These are phyloP conservation scores for Notocelia uddmanniana DNA, from an alignment of 2,888 invertebrate genomes.

Conservation along the genomic window DNA sequence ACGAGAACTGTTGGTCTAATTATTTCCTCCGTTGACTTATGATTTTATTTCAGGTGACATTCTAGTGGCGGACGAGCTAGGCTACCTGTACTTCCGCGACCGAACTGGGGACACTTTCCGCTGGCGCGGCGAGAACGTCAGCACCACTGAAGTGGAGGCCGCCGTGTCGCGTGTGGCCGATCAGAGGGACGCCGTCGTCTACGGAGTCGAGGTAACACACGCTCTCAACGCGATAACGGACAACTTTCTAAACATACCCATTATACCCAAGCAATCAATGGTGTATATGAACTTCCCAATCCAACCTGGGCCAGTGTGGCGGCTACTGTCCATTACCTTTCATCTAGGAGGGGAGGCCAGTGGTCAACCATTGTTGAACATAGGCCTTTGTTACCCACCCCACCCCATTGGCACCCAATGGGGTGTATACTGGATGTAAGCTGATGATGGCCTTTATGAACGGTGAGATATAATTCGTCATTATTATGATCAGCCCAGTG, in stretches of 20 bases:
- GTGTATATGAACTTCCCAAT: too few species aligned
- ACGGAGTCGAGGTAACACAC: slow-evolving; percentile 93
- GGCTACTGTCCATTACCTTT: too few species aligned
- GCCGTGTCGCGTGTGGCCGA: slow-evolving; percentile 93
- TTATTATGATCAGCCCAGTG: too few species aligned
- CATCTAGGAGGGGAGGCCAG: too few species aligned
- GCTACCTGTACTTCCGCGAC: slow-evolving; percentile 98
- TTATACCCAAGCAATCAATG: too few species aligned
- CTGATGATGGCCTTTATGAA: background rate
- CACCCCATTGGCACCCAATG: too few species aligned
- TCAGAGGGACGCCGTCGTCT: slow-evolving; percentile 96
- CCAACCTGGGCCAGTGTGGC: too few species aligned
- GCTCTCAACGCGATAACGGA: background rate
- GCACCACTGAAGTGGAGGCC: slow-evolving; percentile 98
- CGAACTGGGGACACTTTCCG: slow-evolving; percentile 99
- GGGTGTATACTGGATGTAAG: background rate
- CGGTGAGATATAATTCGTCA: too few species aligned
- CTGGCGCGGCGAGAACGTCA: slow-evolving; percentile 99
- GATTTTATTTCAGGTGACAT: slow-evolving; percentile 89
- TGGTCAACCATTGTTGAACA: too few species aligned
- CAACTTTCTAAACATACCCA: too few species aligned
- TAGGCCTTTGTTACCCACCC: too few species aligned
- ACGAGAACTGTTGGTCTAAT: background rate
- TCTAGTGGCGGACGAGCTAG: slow-evolving; percentile 95
- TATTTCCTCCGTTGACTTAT: background rate